Evolutionary conservation across 1,140 invertebrate species (phyloP).

Genomic region (Hylaeus anthracinus): DNA sequence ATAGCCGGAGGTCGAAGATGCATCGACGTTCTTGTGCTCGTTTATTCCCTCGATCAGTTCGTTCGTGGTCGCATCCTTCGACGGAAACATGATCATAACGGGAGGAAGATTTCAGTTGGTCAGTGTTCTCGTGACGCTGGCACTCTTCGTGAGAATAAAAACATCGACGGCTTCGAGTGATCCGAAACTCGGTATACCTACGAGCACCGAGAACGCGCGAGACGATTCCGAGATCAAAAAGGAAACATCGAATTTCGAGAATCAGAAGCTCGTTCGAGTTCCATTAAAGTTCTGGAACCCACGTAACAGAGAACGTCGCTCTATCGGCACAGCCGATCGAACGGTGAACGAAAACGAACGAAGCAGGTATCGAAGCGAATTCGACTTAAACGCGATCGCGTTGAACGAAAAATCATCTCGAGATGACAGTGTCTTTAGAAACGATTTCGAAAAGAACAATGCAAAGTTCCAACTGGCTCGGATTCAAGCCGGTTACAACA

Average conservation of each 20-base stretch:
- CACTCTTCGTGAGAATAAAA: constrained; percentile 1
- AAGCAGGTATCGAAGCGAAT: not conserved
- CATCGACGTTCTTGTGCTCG: not conserved
- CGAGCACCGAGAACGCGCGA: not conserved
- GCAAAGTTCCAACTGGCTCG: not conserved
- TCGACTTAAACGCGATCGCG: not conserved
- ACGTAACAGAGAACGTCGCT: not conserved
- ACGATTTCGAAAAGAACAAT: not conserved
- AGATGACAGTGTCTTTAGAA: too few species aligned
- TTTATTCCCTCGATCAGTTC: constrained; percentile 24
- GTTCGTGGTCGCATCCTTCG: constrained; percentile 7
- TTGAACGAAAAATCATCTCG: not conserved
- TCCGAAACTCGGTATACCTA: not conserved
- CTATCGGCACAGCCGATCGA: not conserved
- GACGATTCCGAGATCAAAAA: not conserved
- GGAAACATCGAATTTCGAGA: not conserved
- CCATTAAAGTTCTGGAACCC: not conserved
- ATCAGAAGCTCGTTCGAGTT: not conserved
- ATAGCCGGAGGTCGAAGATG: constrained; percentile 55
- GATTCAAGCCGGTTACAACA: not conserved
- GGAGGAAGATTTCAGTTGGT: not conserved
- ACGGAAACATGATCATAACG: constrained; percentile 31
- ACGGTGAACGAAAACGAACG: constrained; percentile 13
- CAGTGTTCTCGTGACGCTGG: not conserved
- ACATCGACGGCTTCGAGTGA: not conserved